Evolutionary conservation across 2,888 invertebrate genomes (phyloP).

Genomic region (Spatulosminthurus flaviceps): DNA sequence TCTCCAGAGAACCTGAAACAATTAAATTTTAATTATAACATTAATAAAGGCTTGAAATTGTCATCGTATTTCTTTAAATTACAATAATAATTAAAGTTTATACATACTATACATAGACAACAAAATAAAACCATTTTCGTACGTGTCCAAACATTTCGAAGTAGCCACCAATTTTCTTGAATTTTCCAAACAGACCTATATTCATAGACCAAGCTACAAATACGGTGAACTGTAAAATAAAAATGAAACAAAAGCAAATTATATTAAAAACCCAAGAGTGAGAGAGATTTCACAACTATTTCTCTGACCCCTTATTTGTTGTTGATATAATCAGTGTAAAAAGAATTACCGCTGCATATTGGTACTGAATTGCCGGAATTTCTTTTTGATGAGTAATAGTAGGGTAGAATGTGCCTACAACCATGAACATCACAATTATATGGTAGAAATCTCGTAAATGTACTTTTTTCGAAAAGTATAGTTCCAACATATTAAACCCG

Average conservation of each 20-base stretch:
- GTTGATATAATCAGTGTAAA: not conserved
- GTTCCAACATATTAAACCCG: constrained; percentile 52
- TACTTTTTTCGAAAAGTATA: constrained; percentile 52
- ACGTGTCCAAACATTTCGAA: constrained; percentile 62
- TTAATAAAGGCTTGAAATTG: not conserved
- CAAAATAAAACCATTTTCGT: constrained; percentile 1
- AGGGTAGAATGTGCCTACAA: constrained; percentile 53
- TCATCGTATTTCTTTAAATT: not conserved
- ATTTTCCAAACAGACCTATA: constrained; percentile 59
- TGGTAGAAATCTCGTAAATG: constrained; percentile 50
- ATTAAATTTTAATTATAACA: constrained; percentile 5
- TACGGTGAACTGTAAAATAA: constrained; percentile 54
- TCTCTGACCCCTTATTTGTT: too few relatives aligned
- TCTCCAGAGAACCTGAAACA: constrained; percentile 54
- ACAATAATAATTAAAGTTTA: too few relatives aligned
- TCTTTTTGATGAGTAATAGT: constrained; percentile 5
- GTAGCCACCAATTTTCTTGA: constrained; percentile 59
- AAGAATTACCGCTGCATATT: constrained; percentile 43
- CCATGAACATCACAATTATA: constrained; percentile 55
- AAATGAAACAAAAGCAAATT: too few relatives aligned
- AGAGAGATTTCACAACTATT: not conserved
- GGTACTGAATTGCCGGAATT: constrained; percentile 39
- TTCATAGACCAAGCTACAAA: constrained; percentile 61
- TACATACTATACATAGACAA: too few relatives aligned
- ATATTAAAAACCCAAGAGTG: not conserved